Conservation (phyloP, 1,140 invertebrate species). For the Drosophila bocqueti region DNA sequence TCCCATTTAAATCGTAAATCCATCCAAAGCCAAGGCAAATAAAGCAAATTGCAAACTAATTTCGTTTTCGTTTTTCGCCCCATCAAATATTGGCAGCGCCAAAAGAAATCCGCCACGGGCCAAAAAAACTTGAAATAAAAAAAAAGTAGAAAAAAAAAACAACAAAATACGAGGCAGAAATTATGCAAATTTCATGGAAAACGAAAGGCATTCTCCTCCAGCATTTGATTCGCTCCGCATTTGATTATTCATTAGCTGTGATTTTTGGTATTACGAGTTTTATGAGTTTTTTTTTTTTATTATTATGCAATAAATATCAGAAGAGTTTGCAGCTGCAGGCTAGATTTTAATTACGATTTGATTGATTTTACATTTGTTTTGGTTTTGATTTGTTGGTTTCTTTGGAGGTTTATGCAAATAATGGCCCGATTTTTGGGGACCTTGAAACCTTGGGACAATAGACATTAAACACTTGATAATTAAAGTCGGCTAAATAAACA, state of each 20-base stretch:
- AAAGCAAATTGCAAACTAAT: conserved; percentile 58
- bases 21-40: conserved; percentile 2
- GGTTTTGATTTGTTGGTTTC: conserved; percentile 6
- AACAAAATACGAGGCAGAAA: conserved; percentile 29
- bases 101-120: conserved; percentile 38
- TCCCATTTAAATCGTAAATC: conserved; percentile 22
- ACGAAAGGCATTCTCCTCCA: conserved; percentile 66
- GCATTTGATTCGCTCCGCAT: conserved; percentile 38
- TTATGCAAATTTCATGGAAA: conserved; percentile 78
- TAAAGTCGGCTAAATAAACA: conserved; percentile 35
- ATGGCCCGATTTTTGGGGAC: conserved; percentile 50
- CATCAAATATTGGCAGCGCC: conserved; percentile 39
- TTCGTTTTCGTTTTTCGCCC: conserved; percentile 41
- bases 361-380: conserved; percentile 32
- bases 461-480: conserved; percentile 43
- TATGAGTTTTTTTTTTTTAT: no score
- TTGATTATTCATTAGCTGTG: conserved; percentile 63
- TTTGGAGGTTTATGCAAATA: conserved; percentile 38
- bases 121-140: conserved; percentile 12
- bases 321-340: conserved; percentile 10
- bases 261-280: conserved; percentile 16
- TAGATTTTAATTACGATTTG: conserved; percentile 21
- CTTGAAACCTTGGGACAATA: conserved; percentile 58
- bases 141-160: background rate
- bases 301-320: conserved; percentile 39